A percentile compares a stretch with the other conserved stretches of the same genome.
Evolutionary conservation across 2,888 invertebrate genomes (phyloP).

Genomic region (Oscheius sp.): DNA sequence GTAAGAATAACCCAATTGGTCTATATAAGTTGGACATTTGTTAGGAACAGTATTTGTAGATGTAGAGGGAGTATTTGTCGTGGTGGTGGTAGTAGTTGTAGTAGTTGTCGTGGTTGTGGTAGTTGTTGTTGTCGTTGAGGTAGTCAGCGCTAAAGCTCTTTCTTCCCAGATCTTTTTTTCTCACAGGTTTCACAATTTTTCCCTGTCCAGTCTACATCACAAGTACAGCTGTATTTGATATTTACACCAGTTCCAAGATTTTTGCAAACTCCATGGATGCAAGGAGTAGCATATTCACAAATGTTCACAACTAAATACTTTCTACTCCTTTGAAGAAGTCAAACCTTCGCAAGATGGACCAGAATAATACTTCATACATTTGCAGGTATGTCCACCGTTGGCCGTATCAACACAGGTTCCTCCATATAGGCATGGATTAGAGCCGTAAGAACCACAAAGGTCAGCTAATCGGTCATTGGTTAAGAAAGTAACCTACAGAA

Average conservation of each 20-base stretch:
- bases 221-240: neutral
- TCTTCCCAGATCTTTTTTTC: too few species aligned
- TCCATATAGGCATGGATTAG: slow-evolving; percentile 14
- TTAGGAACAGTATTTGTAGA: neutral
- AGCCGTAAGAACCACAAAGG: neutral
- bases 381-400: neutral
- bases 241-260: neutral
- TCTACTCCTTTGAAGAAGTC: too few species aligned
- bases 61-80: too few species aligned
- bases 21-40: too few species aligned
- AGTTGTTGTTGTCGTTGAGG: too few species aligned
- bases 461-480: too few species aligned
- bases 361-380: neutral
- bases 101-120: too few species aligned
- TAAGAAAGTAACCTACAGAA: too few species aligned
- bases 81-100: too few species aligned
- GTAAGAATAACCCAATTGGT: too few species aligned
- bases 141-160: too few species aligned
- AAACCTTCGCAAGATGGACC: neutral
- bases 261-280: neutral
- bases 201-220: slow-evolving; percentile 1
- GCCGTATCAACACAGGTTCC: slow-evolving; percentile 34
- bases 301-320: slow-evolving; percentile 4
- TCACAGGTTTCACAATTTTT: slow-evolving; percentile 1
- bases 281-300: slow-evolving; percentile 16